Percentiles rank a stretch among this genome's conserved stretches.
These are phyloP conservation scores for Artemia sinica DNA, from an alignment of 2,888 invertebrate species.

Conservation along the genomic window DNA sequence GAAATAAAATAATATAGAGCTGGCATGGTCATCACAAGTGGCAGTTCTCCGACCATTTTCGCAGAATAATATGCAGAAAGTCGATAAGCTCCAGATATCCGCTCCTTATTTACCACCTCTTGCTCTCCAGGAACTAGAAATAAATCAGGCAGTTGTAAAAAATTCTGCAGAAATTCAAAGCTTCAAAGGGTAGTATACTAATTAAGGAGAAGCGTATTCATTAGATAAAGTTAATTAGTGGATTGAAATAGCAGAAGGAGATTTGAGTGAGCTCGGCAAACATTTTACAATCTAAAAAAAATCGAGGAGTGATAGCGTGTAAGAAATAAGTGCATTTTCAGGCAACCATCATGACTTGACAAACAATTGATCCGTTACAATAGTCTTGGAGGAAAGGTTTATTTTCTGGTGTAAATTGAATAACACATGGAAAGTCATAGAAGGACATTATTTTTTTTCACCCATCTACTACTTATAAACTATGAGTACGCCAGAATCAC, in stretches of 20 bases:
- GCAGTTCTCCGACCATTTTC: conserved; percentile 62
- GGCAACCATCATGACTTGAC: neutral
- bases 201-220: neutral
- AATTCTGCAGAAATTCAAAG: conserved; percentile 15
- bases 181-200: neutral
- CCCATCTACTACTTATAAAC: no score
- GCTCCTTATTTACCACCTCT: conserved; percentile 60
- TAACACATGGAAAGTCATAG: no score
- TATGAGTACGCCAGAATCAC: no score
- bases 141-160: conserved; percentile 10
- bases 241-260: neutral
- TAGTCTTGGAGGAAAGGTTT: no score
- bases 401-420: no score
- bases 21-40: conserved; percentile 52
- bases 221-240: conserved; percentile 11
- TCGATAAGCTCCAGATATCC: conserved; percentile 56
- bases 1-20: conserved; percentile 56
- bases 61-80: conserved; percentile 62
- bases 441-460: no score
- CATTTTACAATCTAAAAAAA: neutral
- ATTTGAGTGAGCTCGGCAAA: neutral
- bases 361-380: no score
- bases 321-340: neutral
- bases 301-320: neutral
- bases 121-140: conserved; percentile 54